These are phyloP conservation scores for Pollicipes pollicipes DNA, from an alignment of 1,140 invertebrate species.

Conservation along the genomic window DNA sequence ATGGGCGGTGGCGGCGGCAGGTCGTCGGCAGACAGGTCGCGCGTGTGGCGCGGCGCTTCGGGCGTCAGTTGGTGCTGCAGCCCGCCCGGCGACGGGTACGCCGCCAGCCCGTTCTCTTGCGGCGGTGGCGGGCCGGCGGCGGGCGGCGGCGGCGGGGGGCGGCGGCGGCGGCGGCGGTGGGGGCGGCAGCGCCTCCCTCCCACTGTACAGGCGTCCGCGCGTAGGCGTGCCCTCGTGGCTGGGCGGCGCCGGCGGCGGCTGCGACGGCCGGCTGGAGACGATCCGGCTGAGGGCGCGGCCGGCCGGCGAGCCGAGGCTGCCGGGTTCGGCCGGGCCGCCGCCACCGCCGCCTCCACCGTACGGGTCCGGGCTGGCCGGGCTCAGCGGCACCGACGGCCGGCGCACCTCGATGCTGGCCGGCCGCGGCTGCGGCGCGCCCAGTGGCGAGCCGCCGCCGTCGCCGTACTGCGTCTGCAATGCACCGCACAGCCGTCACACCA, in stretches of 20 bases:
- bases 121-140: constrained; percentile 19
- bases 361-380: neutral
- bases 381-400: neutral
- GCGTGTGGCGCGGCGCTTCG: constrained; percentile 21
- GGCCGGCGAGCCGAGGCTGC: constrained; percentile 23
- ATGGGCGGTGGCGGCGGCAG: constrained; percentile 11
- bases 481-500: too few relatives aligned
- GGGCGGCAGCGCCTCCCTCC: constrained; percentile 20
- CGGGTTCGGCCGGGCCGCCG: too few relatives aligned
- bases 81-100: constrained; percentile 28
- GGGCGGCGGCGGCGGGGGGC: constrained; percentile 20
- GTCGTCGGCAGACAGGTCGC: constrained; percentile 12
- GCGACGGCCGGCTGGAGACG: constrained; percentile 41
- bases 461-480: neutral
- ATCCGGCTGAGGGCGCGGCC: constrained; percentile 19
- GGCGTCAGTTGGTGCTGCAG: constrained; percentile 21
- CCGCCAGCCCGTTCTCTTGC: constrained; percentile 16
- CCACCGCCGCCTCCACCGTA: too few relatives aligned
- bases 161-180: constrained; percentile 19
- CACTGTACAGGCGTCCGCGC: constrained; percentile 29
- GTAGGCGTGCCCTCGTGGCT: constrained; percentile 19
- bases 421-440: too few relatives aligned
- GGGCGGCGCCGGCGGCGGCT: constrained; percentile 70
- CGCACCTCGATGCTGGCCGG: neutral
- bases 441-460: neutral